Base-by-base conservation (phyloP, 1,140 invertebrate genomes). In the Laodelphax striatellus region DNA sequence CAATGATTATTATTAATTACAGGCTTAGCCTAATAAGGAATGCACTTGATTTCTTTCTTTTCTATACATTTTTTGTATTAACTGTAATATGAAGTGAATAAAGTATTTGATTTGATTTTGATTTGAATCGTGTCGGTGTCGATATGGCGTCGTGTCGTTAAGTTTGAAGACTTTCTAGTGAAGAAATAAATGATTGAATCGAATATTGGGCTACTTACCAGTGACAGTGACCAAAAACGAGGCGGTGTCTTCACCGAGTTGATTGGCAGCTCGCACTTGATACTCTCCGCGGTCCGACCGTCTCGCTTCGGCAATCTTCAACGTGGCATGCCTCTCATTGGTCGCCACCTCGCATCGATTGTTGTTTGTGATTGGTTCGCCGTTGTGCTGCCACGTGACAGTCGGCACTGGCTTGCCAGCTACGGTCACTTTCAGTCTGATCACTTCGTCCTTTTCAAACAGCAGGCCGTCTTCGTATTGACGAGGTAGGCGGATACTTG, bases 221-320 rank as follows among this genome's bases (percentile, higher is more conserved):
- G 90, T 92, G 5, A 94, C 85, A 0, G 90, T 94, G 10, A 94
- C 86, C 17, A 93, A 73, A 72, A 92, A 89, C 0, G 88, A 86
- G 5, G 83, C 79, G 1, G 77, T 73, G 67, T 93, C 89, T 70
- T 91, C 87, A 0, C 92, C 92, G 31, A 92, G 76, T 59, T 80
- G 81, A 70, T 94, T 96, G 34, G 80, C 80, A 0, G 89, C 87
- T 60, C 82, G 81, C 1, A 95, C 77, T 63, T 82, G 83, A 67
- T 95, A 97, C 71, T 94, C 90, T 3, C 92, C 93, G 55, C 90
- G 79, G 75, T 96, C 91, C 16, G 77, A 73, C 55, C 90, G 77
- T 58, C 78, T 76, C 0, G 86, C 86, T 55, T 87, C 81, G 8
- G 78, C 75, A 58, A 94, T 86, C 73, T 84, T 86, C 19, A 94